Evolutionary conservation across 2,113 vertebrate species (phyloP), one percentile per base, ranked within the genome.

Genomic region (Pelecanoides urinatrix): DNA sequence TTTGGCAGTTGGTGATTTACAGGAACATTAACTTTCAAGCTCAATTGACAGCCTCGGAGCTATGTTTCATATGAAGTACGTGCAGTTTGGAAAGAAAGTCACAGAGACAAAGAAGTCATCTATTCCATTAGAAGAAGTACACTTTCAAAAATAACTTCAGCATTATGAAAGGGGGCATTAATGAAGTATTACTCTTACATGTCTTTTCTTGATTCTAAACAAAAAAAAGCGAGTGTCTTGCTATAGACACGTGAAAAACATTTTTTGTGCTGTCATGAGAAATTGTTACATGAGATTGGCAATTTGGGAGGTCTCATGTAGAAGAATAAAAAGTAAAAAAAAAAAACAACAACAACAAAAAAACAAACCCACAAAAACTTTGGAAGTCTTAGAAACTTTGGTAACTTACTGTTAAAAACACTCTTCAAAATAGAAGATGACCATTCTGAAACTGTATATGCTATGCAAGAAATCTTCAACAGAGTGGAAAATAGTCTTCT

Each of bases 1-100:
- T 81, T 50, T 95, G 95, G 95, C 95, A 96, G 79, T 55, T 92
- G 86, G 79, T 91, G 94, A 96, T 97, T 97, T 94, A 96, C 89
- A 97, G 96, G 91, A 90, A 95, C 90, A 86, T 96, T 95, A 92
- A 94, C 91, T 96, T 90, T 67, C 85, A 82, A 65, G 94, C 89
- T 96, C 94, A 91, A 2, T 83, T 95, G 92, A 65, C 80, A 89
- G 92, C 85, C 95, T 79, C 7, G 2, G 34, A 92, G 90, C 92
- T 85, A 50, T 92, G 74, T 87, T 94, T 91, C 7, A 13, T 70
- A 74, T 9, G 2, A 45, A 73, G 72, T 38, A n/a, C 0, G 7
- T 75, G 83, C 70, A 36, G 92, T 66, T 50, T 72, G 82, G 38
- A 25, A 75, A 38, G 78, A 68, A 88, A 91, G 87, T 55, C 90